Evolutionary conservation across 2,888 invertebrate genomes (phyloP), one percentile per base, ranked within the genome.

Genomic region (Gerris lacustris): DNA sequence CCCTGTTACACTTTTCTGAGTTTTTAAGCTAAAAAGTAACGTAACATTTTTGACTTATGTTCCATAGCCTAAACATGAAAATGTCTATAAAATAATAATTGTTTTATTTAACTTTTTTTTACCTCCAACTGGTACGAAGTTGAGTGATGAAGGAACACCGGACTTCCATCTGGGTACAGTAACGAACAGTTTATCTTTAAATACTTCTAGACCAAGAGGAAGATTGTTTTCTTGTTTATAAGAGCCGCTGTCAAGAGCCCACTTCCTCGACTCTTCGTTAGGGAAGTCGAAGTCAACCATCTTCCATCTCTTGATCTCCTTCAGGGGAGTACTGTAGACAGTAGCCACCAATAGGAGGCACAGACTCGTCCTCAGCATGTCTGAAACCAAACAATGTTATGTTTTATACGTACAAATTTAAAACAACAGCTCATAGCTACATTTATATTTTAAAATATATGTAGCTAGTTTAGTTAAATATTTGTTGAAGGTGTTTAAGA

Each of bases 91-190:
- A n/a, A n/a, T n/a, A n/a, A n/a, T n/a, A n/a, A n/a, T n/a, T n/a
- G n/a, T n/a, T n/a, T n/a, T n/a, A 31, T 31, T 31, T 31, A 31
- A 31, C 31, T 31, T 31, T 2, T 31, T 31, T 31, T 31, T 69
- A 69, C 76, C 75, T 66, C 79, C 77, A 9, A 89, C 75, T 71
- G 86, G 84, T 44, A 90, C 80, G 77, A 88, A 89, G 77, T 86
- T 88, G 5, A 91, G 79, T 0, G 89, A 85, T 6, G 90, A 85
- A 7, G 86, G 87, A 0, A 90, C 88, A 0, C 91, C 91, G 43
- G 83, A 80, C 79, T 86, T 84, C 78, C 92, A 83, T 69, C 91
- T 82, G 0, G 92, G 91, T 87, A 90, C 66, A 86, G 79, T 82
- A 47, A 79, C 73, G 75, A 79, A 79, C 68, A 79, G 73, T 87